Evolutionary conservation across 30 jellyfish, hydroid and myxozoan species (phyloP), one percentile per base, ranked within the genome.

Genomic region (Aurelia sp.): DNA sequence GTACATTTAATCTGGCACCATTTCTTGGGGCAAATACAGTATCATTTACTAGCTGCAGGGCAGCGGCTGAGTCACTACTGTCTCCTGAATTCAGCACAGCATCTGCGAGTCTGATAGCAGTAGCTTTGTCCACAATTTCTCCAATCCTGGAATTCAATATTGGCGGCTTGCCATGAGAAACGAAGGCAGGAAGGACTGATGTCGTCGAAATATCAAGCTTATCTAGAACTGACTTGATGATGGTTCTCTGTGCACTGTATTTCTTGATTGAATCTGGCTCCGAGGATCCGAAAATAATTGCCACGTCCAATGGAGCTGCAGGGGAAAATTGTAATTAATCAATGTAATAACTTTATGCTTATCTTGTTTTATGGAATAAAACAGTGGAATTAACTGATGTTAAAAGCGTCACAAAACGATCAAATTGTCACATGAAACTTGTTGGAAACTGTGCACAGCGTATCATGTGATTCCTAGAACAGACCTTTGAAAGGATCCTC

Each of bases 1-100:
- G 93, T 53, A 86, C 95, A 65, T 67, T 72, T 3, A 50, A 77
- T 61, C 97, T 72, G 12, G 98, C 99, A n/a, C 97, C 99, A 22
- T 71, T 76, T 21, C 75, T 85, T 17, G 27, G 81, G 3, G 96
- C 72, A 63, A 95, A 90, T 22, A 95, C 77, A 22, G 85, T 48
- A 52, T 76, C 74, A 18, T 96, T 73, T 6, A 96, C 97, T n/a
- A 86, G 24, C 63, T 59, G 86, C 20, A 95, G 71, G 33, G 99
- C 96, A 48, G 51, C 48, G 47, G 85, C 88, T 3, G 84, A 11
- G 86, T 80, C 35, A 48, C 86, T 80, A 79, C 97, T 81, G 20
- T 89, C 72, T 40, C 51, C 50, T 0, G 62, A 48, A 64, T 89
- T 89, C 22, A 13, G 53, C 15, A 89, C 53, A 13, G 64, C 27